Base-by-base conservation (phyloP, 2,113 vertebrate genomes). In the Hippocampus guttulatus region DNA sequence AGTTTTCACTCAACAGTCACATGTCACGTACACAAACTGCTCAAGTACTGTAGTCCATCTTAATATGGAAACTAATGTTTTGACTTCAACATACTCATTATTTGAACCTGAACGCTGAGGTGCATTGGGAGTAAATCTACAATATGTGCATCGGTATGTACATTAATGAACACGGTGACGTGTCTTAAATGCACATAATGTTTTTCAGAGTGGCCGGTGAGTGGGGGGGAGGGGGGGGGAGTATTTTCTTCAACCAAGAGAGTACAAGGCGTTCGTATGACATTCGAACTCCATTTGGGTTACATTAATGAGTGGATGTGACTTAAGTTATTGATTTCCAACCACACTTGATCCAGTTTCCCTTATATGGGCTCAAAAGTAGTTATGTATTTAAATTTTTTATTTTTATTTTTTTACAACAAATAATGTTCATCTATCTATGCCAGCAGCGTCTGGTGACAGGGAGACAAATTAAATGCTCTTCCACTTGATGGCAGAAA, bases 71-170 rank as follows among this genome's bases (percentile, higher is more conserved):
- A 41, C 21, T 49, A 9, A 57, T 54, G 73, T 85, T n/a, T 71
- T 69, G 75, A 74, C 70, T 63, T 41, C 23, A 38, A 40, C 23
- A 60, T 55, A 38, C 67, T 16, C 52, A 43, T 57, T 38, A 45
- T 68, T 77, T 71, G 16, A 78, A 73, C 40, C 72, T 61, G 64
- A 79, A 65, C 16, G 55, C 27, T 63, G 23, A 47, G 40, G 47
- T 41, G 23, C 62, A 2, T 69, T 15, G 80, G 55, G 64, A 82
- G 73, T 68, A 68, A 45, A 73, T 90, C 75, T 84, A 87, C 84
- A 87, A 2, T 87, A 85, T 88, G 76, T 87, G 81, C 80, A 87
- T 68, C 55, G 67, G 4, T 84, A 81, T 85, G 5, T n/a, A 49
- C 40, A 64, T 64, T 14, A n/a, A 64, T 41, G 18, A 57, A 57